These are phyloP conservation scores for Rousettus leschenaultii DNA, from an alignment of 2,113 vertebrate genomes.

Conservation along the genomic window DNA sequence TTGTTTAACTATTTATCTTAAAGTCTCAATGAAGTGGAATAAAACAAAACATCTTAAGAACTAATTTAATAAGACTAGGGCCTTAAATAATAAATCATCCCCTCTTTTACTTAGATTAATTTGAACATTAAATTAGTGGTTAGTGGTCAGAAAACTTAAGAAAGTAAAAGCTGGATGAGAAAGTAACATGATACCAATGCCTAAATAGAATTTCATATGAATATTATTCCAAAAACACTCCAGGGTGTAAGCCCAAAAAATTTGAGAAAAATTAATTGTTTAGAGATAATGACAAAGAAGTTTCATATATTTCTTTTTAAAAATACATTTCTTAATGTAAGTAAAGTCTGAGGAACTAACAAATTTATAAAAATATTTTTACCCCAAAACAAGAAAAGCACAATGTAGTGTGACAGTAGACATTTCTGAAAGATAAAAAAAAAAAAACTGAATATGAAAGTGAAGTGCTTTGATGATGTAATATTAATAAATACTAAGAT, in stretches of 20 bases:
- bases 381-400: background rate
- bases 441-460: background rate
- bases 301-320: background rate
- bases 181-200: background rate
- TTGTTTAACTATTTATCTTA: background rate
- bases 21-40: background rate
- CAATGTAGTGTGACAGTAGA: background rate
- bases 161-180: background rate
- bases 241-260: background rate
- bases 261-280: background rate
- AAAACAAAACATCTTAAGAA: conserved; percentile 36
- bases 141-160: background rate
- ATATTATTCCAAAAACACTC: background rate
- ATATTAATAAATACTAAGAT: background rate
- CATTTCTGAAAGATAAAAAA: background rate
- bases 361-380: conserved; percentile 2
- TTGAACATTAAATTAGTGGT: background rate
- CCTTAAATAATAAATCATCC: conserved; percentile 15
- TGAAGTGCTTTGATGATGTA: background rate
- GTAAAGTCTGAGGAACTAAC: background rate
- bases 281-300: background rate
- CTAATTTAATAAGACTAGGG: background rate
- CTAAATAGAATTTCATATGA: background rate
- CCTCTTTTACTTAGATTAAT: conserved; percentile 19
- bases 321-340: background rate